Conservation (phyloP, 2,888 invertebrate species). For the Caenorhabditis zanzibari region DNA sequence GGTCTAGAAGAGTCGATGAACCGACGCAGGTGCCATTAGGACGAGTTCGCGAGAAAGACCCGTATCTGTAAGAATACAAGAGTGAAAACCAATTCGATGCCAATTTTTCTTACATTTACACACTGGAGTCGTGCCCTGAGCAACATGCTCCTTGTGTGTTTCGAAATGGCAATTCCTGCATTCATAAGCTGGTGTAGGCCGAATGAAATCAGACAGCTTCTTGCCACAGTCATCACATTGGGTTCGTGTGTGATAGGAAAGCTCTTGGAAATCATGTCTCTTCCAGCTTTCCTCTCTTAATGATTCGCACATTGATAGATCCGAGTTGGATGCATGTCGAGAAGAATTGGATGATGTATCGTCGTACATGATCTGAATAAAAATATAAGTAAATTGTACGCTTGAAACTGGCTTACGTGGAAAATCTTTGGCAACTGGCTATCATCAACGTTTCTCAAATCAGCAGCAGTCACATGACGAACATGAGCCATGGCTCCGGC, state of each 20-base stretch:
- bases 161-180: conserved; percentile 87
- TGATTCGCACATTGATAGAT: conserved; percentile 66
- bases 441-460: conserved; percentile 98
- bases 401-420: conserved; percentile 87
- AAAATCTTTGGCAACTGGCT: conserved; percentile 99
- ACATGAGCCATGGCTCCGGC: conserved; percentile 96
- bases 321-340: conserved; percentile 72
- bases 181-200: conserved; percentile 97
- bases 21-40: conserved; percentile 93
- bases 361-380: conserved; percentile 91
- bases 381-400: background rate
- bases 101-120: conserved; percentile 75
- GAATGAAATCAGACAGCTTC: conserved; percentile 94
- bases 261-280: conserved; percentile 87
- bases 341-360: conserved; percentile 85
- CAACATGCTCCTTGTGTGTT: conserved; percentile 96
- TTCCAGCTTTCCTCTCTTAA: conserved; percentile 68
- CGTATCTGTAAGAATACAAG: conserved; percentile 84
- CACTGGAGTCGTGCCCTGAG: conserved; percentile 64
- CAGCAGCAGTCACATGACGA: conserved; percentile 97
- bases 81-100: background rate
- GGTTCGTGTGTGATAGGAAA: conserved; percentile 72
- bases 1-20: conserved; percentile 57
- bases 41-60: conserved; percentile 90
- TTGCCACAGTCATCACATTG: conserved; percentile 98